A percentile compares a stretch with the other conserved stretches of the same genome.
These are phyloP conservation scores for Syrista parreyssii DNA, from an alignment of 2,888 invertebrate species.

Conservation along the genomic window DNA sequence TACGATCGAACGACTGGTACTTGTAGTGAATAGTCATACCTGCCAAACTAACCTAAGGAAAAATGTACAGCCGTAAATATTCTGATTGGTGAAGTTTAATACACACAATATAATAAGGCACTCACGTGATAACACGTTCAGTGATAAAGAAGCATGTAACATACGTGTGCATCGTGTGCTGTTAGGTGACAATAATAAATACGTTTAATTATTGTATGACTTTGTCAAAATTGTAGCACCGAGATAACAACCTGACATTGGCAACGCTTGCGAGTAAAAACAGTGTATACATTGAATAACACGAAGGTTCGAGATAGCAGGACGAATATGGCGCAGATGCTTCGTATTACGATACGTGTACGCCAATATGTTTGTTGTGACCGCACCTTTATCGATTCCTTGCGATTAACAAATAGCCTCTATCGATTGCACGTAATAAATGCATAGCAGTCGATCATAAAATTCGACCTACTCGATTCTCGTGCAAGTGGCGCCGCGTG, in stretches of 20 bases:
- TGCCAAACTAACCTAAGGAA: background rate
- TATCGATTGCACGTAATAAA: background rate
- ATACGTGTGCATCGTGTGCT: background rate
- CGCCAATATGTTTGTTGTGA: background rate
- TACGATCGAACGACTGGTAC: background rate
- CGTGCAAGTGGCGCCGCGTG: too few relatives aligned
- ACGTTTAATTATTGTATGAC: background rate
- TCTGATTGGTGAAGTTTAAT: background rate
- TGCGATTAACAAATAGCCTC: background rate
- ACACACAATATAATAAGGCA: background rate
- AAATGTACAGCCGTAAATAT: background rate
- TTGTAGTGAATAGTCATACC: background rate
- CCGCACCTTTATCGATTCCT: background rate
- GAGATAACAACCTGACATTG: background rate
- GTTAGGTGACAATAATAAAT: background rate
- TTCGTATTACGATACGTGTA: background rate
- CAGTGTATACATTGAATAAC: too few relatives aligned
- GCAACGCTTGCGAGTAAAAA: background rate
- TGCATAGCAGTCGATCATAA: too few relatives aligned
- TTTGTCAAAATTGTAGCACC: background rate
- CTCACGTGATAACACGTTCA: background rate
- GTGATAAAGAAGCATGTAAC: background rate
- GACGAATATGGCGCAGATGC: background rate
- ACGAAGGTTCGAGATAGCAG: background rate
- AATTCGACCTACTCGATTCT: too few relatives aligned